Evolutionary conservation across 2,113 vertebrate species (phyloP).

Genomic region (Promerops cafer): DNA sequence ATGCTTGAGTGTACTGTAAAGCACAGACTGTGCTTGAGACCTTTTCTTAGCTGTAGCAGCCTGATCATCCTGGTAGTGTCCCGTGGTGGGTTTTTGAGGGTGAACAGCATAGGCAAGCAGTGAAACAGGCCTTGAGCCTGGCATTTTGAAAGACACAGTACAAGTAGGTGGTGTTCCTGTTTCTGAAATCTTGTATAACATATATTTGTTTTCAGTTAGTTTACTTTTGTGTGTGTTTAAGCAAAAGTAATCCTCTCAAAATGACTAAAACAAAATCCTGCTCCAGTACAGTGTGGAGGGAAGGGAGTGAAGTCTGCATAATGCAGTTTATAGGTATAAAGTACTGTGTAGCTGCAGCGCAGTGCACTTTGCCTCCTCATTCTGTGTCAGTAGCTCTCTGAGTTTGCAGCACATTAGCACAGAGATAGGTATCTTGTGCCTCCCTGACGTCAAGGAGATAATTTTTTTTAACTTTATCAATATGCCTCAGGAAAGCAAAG

Average conservation of each 20-base stretch:
- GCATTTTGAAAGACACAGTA: neutral
- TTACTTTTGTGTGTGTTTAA: neutral
- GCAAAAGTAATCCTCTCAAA: neutral
- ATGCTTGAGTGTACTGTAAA: neutral
- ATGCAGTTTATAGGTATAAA: neutral
- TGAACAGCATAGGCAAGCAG: neutral
- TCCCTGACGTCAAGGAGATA: neutral
- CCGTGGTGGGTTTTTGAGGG: neutral
- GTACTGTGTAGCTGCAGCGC: rapidly evolving
- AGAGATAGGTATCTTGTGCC: neutral
- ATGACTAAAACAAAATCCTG: neutral
- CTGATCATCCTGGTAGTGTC: neutral
- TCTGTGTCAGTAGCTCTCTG: neutral
- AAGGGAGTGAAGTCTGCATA: neutral
- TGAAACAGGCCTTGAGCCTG: neutral
- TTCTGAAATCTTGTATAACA: neutral
- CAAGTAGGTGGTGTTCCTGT: neutral
- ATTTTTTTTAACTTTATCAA: neutral
- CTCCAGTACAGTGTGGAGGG: neutral
- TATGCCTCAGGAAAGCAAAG: neutral
- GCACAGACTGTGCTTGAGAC: neutral
- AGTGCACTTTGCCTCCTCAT: neutral
- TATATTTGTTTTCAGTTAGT: neutral
- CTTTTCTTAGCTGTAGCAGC: neutral
- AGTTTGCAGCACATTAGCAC: neutral